A percentile compares a stretch with the other conserved stretches of the same genome.
Evolutionary conservation across 2,113 vertebrate species (phyloP).

Genomic region (Lampris incognitus): DNA sequence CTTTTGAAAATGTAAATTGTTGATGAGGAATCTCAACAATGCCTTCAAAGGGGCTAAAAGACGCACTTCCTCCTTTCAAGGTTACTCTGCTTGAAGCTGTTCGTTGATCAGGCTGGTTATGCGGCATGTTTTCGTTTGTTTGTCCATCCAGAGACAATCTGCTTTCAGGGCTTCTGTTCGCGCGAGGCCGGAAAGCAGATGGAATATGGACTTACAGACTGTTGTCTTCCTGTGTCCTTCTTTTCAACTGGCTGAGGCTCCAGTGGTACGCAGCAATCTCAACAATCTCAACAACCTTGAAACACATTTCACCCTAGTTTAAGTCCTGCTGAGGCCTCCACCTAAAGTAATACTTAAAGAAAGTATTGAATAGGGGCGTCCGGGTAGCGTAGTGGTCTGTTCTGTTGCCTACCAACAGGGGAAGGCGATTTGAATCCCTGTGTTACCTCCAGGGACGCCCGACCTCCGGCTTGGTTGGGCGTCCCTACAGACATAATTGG

Average conservation of each 20-base stretch:
- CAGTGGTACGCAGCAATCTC: not conserved
- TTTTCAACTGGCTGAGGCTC: not conserved
- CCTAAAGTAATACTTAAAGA: not conserved
- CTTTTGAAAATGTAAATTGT: slow-evolving; percentile 38
- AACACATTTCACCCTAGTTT: not conserved
- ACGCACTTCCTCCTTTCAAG: slow-evolving; percentile 20
- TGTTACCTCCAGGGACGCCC: too few relatives aligned
- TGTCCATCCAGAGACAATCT: slow-evolving; percentile 42
- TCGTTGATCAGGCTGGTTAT: slow-evolving; percentile 55
- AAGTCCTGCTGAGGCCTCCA: not conserved
- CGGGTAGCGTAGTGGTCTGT: too few relatives aligned
- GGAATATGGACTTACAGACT: slow-evolving; percentile 27
- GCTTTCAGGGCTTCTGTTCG: slow-evolving; percentile 36
- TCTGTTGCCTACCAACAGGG: too few relatives aligned
- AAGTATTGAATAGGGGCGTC: not conserved
- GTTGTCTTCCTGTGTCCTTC: slow-evolving; percentile 28
- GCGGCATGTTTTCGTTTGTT: slow-evolving; percentile 58
- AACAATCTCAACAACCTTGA: slow-evolving; percentile 10
- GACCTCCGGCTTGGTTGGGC: too few relatives aligned
- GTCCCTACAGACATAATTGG: too few relatives aligned
- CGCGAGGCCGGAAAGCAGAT: slow-evolving; percentile 45
- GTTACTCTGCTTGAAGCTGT: slow-evolving; percentile 28
- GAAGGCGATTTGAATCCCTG: too few relatives aligned
- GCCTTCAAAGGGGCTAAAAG: slow-evolving; percentile 24
- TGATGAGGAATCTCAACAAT: slow-evolving; percentile 61